These are phyloP conservation scores for Rhagophthalmus giganteus DNA, from an alignment of 2,888 invertebrate species.

Conservation along the genomic window DNA sequence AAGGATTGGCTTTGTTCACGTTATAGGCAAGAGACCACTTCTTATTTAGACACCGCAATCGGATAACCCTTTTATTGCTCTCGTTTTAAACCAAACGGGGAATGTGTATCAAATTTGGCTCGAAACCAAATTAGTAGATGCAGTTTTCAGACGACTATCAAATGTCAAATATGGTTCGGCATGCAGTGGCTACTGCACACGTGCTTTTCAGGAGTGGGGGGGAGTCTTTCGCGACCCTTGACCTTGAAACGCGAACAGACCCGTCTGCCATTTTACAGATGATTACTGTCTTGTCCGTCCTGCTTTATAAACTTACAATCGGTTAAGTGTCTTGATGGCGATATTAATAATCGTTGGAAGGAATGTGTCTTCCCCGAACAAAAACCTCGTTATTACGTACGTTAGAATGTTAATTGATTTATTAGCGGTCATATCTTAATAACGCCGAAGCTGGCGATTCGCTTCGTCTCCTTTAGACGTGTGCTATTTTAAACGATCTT, in stretches of 20 bases:
- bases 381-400: no score
- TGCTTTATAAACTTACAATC: constrained; percentile 16
- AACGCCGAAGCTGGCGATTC: no score
- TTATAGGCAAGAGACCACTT: constrained; percentile 36
- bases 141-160: constrained; percentile 52
- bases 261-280: constrained; percentile 34
- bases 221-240: constrained; percentile 38
- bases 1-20: constrained; percentile 34
- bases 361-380: no score
- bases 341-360: constrained; percentile 21
- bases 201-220: constrained; percentile 32
- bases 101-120: constrained; percentile 55
- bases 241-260: constrained; percentile 40
- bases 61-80: constrained; percentile 50
- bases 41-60: constrained; percentile 43
- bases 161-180: constrained; percentile 55
- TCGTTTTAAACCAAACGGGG: constrained; percentile 50
- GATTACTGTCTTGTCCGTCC: constrained; percentile 26
- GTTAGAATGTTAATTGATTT: no score
- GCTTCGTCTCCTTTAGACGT: no score
- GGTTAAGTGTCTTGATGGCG: not conserved
- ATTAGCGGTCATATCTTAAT: no score
- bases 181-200: constrained; percentile 45
- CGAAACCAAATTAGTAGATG: constrained; percentile 56
- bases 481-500: no score